These are phyloP conservation scores for Stegostoma tigrinum DNA, from an alignment of 2,113 vertebrate genomes.

Conservation along the genomic window DNA sequence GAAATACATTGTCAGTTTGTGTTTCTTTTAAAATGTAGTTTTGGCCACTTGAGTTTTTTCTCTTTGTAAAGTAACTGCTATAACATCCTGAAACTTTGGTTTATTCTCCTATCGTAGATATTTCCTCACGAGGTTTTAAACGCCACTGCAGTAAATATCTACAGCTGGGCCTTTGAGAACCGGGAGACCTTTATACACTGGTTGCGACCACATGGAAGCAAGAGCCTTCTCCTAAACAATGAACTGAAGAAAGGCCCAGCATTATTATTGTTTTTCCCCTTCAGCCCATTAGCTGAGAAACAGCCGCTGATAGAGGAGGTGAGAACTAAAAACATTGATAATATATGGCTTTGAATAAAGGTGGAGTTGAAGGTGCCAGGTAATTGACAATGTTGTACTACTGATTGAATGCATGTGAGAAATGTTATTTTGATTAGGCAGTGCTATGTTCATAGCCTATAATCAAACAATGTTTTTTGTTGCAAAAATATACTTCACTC, in stretches of 20 bases:
- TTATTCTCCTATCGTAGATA: slow-evolving; percentile 54
- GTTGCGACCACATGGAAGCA: slow-evolving; percentile 80
- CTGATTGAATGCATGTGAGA: background rate
- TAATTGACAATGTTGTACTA: background rate
- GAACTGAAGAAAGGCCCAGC: slow-evolving; percentile 89
- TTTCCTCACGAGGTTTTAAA: slow-evolving; percentile 70
- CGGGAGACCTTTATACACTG: slow-evolving; percentile 71
- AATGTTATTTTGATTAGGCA: background rate
- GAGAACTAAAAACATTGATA: slow-evolving; percentile 42
- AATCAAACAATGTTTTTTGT: background rate
- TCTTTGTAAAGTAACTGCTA: too few relatives aligned
- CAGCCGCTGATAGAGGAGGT: slow-evolving; percentile 75
- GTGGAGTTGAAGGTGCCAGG: background rate
- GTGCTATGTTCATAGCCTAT: background rate
- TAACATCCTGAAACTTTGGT: background rate
- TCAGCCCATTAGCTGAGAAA: slow-evolving; percentile 66
- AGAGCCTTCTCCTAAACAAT: slow-evolving; percentile 79
- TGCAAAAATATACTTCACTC: too few relatives aligned
- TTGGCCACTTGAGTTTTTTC: background rate
- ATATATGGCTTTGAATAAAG: background rate
- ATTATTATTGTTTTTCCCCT: slow-evolving; percentile 81
- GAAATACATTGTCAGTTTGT: background rate
- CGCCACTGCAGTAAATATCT: slow-evolving; percentile 80
- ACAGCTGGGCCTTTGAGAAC: slow-evolving; percentile 82
- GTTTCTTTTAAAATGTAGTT: background rate